phyloP scores from a whole-genome alignment of 2,797 vertebrate species.

The Rhadinocentrus ornatus region DNA sequence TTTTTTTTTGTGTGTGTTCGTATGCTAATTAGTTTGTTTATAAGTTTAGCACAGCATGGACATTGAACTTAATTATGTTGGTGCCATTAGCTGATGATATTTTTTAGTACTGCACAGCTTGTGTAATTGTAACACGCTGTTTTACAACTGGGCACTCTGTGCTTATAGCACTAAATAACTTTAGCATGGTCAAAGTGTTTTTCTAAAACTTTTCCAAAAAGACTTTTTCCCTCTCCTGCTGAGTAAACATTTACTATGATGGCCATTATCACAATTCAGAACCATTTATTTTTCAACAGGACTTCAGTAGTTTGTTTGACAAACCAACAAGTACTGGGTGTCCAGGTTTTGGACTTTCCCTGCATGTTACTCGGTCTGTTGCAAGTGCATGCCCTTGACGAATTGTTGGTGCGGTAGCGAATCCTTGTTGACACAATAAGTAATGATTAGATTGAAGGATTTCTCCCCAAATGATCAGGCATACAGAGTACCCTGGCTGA shows the following conservation, averaged over 20 bases:
- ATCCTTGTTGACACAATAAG: constrained; percentile 65
- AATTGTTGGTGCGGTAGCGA: constrained; percentile 35
- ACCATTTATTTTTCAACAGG: neutral
- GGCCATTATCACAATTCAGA: neutral
- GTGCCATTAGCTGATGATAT: neutral
- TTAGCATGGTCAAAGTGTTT: neutral
- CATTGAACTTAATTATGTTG: neutral
- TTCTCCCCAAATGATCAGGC: constrained; percentile 29
- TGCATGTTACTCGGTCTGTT: constrained; percentile 45
- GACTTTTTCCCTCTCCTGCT: constrained; percentile 11
- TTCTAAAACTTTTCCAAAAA: no score
- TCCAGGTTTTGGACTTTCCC: constrained; percentile 40
- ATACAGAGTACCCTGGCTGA: constrained; percentile 16
- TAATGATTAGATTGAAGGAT: constrained; percentile 64
- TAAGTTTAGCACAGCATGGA: neutral
- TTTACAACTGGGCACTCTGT: neutral
- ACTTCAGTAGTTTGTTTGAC: neutral
- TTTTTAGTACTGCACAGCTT: neutral
- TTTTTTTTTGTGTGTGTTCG: no score
- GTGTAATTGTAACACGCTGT: neutral
- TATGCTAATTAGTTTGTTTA: neutral
- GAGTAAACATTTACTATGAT: constrained; percentile 4
- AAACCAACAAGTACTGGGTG: constrained; percentile 5
- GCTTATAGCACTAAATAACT: neutral
- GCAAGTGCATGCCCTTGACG: constrained; percentile 62